phyloP scores from a whole-genome alignment of 2,888 invertebrate genomes.

The Synergus laeviventris region DNA sequence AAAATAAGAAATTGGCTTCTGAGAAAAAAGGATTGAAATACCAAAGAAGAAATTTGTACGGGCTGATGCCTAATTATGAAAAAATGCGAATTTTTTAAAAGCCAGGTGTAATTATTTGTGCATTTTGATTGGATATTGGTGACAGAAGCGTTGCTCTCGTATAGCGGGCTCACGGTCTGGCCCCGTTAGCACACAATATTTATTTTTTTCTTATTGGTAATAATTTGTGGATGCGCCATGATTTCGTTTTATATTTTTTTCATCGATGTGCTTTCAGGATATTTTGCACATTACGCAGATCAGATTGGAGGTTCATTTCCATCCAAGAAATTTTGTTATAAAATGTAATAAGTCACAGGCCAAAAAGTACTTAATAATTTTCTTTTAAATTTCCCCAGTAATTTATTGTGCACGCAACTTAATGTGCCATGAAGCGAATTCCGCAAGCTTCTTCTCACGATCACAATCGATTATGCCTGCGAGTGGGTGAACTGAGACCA shows the following conservation, averaged over 20 bases:
- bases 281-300: neutral
- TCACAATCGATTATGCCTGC: constrained; percentile 19
- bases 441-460: neutral
- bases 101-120: constrained; percentile 32
- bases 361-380: neutral
- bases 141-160: constrained; percentile 6
- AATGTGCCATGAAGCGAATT: neutral
- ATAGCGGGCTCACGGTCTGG: constrained; percentile 9
- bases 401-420: neutral
- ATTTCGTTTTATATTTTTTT: constrained; percentile 4
- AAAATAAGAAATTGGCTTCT: neutral
- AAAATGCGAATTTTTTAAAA: constrained; percentile 35
- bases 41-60: constrained; percentile 1
- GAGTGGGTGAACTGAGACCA: constrained; percentile 24
- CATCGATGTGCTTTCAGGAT: neutral
- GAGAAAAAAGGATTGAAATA: neutral
- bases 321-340: neutral
- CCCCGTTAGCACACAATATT: constrained; percentile 21
- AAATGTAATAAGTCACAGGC: neutral
- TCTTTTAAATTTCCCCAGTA: neutral
- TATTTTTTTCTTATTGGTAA: neutral
- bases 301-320: no score
- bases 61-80: constrained; percentile 24
- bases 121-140: constrained; percentile 25
- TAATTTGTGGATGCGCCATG: constrained; percentile 30